Evolutionary conservation across 2,797 vertebrate genomes (phyloP).

Genomic region (Sebastes cheni): DNA sequence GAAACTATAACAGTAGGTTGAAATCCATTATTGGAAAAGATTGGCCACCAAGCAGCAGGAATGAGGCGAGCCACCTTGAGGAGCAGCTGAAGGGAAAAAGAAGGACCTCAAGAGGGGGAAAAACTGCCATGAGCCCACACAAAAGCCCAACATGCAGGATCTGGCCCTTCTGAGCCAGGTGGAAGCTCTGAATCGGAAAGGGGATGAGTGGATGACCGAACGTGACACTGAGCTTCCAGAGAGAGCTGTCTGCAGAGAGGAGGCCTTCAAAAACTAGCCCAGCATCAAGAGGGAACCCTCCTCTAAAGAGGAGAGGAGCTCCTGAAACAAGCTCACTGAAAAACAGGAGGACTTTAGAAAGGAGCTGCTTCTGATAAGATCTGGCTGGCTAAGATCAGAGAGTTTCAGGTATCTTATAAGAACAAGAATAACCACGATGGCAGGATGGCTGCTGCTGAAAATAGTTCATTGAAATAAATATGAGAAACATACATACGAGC

Average conservation of each 20-base stretch:
- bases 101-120: neutral
- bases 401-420: neutral
- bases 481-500: neutral
- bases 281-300: too few species aligned
- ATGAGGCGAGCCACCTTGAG: neutral
- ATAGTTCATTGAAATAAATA: neutral
- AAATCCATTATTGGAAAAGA: neutral
- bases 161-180: neutral
- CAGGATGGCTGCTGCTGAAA: neutral
- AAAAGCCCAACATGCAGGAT: neutral
- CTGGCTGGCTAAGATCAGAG: neutral
- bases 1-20: neutral
- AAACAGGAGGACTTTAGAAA: neutral
- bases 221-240: neutral
- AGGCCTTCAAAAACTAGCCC: neutral
- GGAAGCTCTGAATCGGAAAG: neutral
- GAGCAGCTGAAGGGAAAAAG: neutral
- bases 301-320: conserved; percentile 6
- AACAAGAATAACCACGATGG: neutral
- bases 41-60: neutral
- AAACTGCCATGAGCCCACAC: neutral
- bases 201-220: neutral
- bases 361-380: neutral
- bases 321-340: neutral
- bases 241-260: neutral